Evolutionary conservation across 2,113 vertebrate genomes (phyloP), one percentile per base, ranked within the genome.

Genomic region (Corythoichthys intestinalis): DNA sequence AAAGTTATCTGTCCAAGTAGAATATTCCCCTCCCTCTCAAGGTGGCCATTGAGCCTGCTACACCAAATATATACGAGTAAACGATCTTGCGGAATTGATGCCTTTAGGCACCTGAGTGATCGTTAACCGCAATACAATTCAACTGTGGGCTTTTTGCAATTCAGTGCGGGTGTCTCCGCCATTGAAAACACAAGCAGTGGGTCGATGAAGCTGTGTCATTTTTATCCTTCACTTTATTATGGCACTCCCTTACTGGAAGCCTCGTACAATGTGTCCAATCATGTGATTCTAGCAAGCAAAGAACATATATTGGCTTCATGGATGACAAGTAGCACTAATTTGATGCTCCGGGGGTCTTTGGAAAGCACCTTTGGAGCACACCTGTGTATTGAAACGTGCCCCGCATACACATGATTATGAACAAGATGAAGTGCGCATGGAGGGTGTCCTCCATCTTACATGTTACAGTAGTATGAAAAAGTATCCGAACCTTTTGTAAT

Each of bases 91-190:
- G 73, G 63, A 49, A 65, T 67, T 28, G 67, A 69, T 71, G 37
- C 67, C 48, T 83, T 70, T 75, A 74, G 71, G 38, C 50, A 34
- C 53, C 11, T 13, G 57, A 74, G 44, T 66, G 41, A 52, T 49
- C 46, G 67, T 72, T 77, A 83, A 82, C 56, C 67, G 68, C 74
- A 76, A 85, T 74, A 47, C 67, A 80, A 85, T 76, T 28, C 41
- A 6, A 2, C 69, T 41, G 52, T 15, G n/a, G 58, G 13, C 34
- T 41, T 28, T 41, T 8, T 47, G 44, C 4, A 46, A 34, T 58
- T 58, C 35, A 6, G 38, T 68, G 38, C 70, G 5, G 20, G 20
- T 6, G 15, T 2, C 38, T 46, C 34, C 56, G 65, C 17, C 63
- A 61, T 8, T 50, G 58, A 37, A 67, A 81, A 70, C 66, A 67